phyloP scores from a whole-genome alignment of 2,113 vertebrate genomes.

The Poeciliopsis occidentalis region DNA sequence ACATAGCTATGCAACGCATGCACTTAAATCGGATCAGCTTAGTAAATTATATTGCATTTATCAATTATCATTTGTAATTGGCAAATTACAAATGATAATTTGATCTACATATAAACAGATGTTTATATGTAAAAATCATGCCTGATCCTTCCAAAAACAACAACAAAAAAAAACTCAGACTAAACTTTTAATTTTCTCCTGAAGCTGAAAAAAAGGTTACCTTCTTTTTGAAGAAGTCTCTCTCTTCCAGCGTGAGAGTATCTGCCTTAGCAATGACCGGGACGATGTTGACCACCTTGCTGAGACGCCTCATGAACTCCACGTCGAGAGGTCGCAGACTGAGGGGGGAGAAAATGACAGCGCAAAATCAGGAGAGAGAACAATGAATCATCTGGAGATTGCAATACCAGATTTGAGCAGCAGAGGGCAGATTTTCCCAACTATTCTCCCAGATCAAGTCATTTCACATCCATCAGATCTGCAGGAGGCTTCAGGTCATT shows the following conservation, averaged over 20 bases:
- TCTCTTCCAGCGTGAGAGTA: conserved; percentile 96
- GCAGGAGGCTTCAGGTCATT: conserved; percentile 14
- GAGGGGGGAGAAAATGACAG: conserved; percentile 6
- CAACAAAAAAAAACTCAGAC: neutral
- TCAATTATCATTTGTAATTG: conserved; percentile 30
- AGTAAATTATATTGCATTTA: conserved; percentile 28
- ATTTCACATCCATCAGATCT: neutral
- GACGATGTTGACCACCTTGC: conserved; percentile 98
- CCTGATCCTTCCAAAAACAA: neutral
- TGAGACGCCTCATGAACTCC: conserved; percentile 98
- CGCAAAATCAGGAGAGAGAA: neutral
- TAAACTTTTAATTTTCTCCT: neutral
- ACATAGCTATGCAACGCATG: conserved; percentile 23
- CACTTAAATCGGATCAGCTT: conserved; percentile 10
- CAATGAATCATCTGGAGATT: neutral
- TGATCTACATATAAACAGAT: neutral
- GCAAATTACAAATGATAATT: too few species aligned
- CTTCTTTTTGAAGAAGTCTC: conserved; percentile 96
- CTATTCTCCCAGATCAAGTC: neutral
- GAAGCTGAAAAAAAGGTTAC: conserved; percentile 67
- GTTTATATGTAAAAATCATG: neutral
- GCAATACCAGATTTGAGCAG: conserved; percentile 17
- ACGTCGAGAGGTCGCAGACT: conserved; percentile 96
- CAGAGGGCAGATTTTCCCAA: conserved; percentile 56
- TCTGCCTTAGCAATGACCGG: conserved; percentile 97